Evolutionary conservation across 2,113 vertebrate species (phyloP).

Genomic region (Syrmaticus mikado): DNA sequence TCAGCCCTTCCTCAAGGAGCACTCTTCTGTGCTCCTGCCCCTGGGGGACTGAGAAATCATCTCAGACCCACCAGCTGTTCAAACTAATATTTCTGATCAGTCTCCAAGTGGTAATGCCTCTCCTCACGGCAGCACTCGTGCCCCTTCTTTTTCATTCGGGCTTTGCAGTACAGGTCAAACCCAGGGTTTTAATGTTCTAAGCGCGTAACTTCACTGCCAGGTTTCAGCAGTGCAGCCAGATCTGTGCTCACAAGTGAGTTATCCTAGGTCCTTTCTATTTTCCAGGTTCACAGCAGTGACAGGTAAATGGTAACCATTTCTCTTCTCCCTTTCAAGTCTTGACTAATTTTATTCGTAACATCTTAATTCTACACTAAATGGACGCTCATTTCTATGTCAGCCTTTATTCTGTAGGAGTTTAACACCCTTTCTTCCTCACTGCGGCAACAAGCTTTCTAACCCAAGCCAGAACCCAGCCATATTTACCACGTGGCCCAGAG

Average conservation of each 20-base stretch:
- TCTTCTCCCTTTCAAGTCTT: background rate
- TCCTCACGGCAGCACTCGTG: background rate
- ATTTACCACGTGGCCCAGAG: background rate
- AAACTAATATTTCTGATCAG: background rate
- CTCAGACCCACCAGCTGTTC: background rate
- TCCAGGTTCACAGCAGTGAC: background rate
- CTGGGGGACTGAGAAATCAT: background rate
- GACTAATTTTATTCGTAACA: background rate
- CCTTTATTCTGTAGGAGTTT: background rate
- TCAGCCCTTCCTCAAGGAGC: accelerated
- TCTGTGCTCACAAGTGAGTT: background rate
- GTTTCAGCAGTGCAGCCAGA: background rate
- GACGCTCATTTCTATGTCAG: background rate
- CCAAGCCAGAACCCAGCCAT: background rate
- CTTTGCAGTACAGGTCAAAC: background rate
- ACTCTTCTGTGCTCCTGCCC: background rate
- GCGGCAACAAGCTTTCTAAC: background rate
- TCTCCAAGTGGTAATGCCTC: background rate
- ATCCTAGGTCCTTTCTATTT: background rate
- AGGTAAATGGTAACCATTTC: background rate
- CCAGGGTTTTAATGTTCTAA: background rate
- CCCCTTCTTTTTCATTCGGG: background rate
- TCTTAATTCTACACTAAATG: background rate
- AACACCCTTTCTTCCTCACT: background rate
- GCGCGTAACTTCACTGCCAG: background rate